Base-by-base conservation (phyloP, 2,888 invertebrate genomes). In the Matsumyia berberina region DNA sequence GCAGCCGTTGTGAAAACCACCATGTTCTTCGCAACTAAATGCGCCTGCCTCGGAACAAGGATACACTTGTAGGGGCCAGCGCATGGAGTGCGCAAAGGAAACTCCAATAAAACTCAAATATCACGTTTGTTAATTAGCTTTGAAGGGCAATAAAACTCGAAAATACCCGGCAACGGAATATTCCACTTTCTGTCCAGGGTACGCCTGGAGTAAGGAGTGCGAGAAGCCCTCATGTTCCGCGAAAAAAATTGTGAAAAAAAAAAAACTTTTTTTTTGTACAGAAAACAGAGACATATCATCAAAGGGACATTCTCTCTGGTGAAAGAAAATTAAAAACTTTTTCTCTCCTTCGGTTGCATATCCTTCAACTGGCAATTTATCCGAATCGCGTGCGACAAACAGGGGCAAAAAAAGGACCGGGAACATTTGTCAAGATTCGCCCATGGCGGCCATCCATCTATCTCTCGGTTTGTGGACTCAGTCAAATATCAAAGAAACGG, bases 111-210 rank as follows among this genome's bases (percentile, higher is more conserved):
- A 85, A 85, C 80, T 85, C 80, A 80, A 81, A 81, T 86, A 86
- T 86, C 58, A 85, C 80, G 83, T 87, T 86, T 79, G 73, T 90
- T 91, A 91, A 91, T 91, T 91, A 90, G 90, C 89, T 90, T 89
- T 89, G 88, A 89, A 90, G 88, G 88, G 90, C 89, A 90, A 91
- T 91, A 91, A 91, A 91, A 90, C 89, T 87, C 88, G 86, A 87
- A 87, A 86, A 86, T 86, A 86, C 81, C 80, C 62, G 57, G 37
- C 76, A 73, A 80, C 67, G 37, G 51, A 44, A 60, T 46, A 53
- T 49, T 15, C 17, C 12, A 35, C 5, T 57, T 19, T 39, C 35
- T 12, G 37, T 7, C 4, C 44, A 19, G 24, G 19, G 15, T 39
- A 24, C 11, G 58, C 37, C 42, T 53, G 29, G 4, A 3, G 12